Base-by-base conservation (phyloP, 2,797 vertebrate species). In the Phrynocephalus vlangalii region DNA sequence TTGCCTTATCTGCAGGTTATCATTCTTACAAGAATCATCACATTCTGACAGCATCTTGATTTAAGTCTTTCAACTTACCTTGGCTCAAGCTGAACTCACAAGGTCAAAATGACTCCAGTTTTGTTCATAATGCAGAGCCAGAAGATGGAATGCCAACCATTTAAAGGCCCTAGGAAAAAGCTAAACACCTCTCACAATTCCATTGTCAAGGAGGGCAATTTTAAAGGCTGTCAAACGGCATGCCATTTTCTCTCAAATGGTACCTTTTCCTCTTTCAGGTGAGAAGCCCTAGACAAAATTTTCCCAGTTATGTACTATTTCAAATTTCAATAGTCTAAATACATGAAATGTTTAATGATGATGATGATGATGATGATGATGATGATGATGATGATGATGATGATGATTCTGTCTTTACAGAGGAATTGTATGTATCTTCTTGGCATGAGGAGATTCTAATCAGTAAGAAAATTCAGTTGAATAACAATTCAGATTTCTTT, bases 1-100 rank as follows among this genome's bases (percentile, higher is more conserved):
- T 95, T 94, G 82, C 92, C 77, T 93, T 96, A 95, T 96, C 96
- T 95, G 78, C 71, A 89, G 87, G 94, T 96, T 96, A 96, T 96
- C 94, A 90, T 95, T 96, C 95, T 95, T 94, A 80, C 71, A 94
- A 93, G 93, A 96, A 96, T 93, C 91, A 90, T 90, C 91, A 93
- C 87, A 60, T 94, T 93, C 91, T 92, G 88, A 89, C 86, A 44
- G 93, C 91, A 96, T 96, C 96, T 96, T 96, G 95, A 97, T 95
- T 96, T 96, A 96, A 94, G 86, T 72, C 86, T 96, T 95, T 95
- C 83, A 95, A 94, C 90, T 93, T 91, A 91, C 89, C 82, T 82
- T 92, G 87, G 88, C 91, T 96, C 91, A 92, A 95, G 95, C 94
- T 95, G 94, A 95, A 85, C 95, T 94, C 96, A 84, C 95, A 96